Evolutionary conservation across 1,140 invertebrate species (phyloP).

Genomic region (Halotydeus destructor): DNA sequence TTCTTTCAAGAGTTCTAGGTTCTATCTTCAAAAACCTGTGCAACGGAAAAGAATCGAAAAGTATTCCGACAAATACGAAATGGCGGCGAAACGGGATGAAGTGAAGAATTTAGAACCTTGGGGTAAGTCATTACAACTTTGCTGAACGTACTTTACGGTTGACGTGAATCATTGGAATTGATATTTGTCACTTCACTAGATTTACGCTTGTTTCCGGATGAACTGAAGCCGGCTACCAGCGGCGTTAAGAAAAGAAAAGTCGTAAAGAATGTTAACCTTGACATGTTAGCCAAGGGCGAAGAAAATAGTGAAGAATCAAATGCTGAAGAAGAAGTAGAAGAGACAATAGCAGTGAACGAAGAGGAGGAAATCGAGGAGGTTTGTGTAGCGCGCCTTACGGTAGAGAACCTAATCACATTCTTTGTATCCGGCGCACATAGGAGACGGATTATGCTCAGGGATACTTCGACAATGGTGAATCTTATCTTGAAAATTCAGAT

Average conservation of each 20-base stretch:
- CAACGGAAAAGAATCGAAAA: slow-evolving; percentile 37
- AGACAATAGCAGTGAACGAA: too few species aligned
- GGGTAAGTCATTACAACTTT: too few species aligned
- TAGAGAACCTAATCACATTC: too few species aligned
- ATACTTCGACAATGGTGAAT: slow-evolving; percentile 69
- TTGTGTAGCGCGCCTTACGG: too few species aligned
- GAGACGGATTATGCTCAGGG: slow-evolving; percentile 55
- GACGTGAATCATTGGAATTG: too few species aligned
- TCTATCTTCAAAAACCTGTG: slow-evolving; percentile 26
- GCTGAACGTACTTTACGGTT: too few species aligned
- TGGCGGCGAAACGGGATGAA: slow-evolving; percentile 34
- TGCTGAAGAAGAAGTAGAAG: slow-evolving; percentile 18
- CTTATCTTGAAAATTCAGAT: slow-evolving; percentile 54
- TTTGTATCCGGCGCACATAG: slow-evolving; percentile 20
- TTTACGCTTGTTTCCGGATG: slow-evolving; percentile 13
- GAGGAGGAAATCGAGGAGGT: slow-evolving; percentile 3
- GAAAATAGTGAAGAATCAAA: slow-evolving; percentile 7
- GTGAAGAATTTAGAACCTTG: too few species aligned
- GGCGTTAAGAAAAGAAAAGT: slow-evolving; percentile 10
- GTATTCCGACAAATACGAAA: slow-evolving; percentile 38
- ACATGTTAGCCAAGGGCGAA: slow-evolving; percentile 10
- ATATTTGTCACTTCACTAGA: slow-evolving; percentile 8
- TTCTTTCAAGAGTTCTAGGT: slow-evolving; percentile 31
- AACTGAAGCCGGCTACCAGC: slow-evolving; percentile 22
- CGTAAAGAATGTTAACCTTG: slow-evolving; percentile 3